Conservation (phyloP, 2,113 vertebrate genomes). For the Calcarius ornatus region DNA sequence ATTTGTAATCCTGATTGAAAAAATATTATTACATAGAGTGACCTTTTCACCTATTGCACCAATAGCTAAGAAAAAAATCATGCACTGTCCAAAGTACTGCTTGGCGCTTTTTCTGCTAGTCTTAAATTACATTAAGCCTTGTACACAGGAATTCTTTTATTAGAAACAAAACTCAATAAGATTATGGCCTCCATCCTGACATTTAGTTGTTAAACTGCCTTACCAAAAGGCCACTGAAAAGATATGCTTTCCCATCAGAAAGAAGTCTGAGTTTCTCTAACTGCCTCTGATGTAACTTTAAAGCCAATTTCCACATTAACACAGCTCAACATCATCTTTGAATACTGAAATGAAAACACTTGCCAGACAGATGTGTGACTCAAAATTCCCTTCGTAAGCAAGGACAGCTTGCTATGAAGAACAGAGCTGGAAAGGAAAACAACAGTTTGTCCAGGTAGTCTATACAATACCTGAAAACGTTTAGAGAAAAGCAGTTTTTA, state of each 20-base stretch:
- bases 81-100: not conserved
- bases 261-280: not conserved
- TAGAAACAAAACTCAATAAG: not conserved
- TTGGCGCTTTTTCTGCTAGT: not conserved
- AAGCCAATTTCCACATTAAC: not conserved
- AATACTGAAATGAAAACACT: constrained; percentile 8
- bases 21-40: not conserved
- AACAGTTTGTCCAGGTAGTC: not conserved
- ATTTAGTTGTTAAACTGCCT: not conserved
- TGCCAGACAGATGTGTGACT: constrained; percentile 38
- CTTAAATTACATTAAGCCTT: not conserved
- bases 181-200: not conserved
- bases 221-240: not conserved
- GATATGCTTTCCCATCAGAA: not conserved
- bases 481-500: not conserved
- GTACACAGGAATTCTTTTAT: not conserved
- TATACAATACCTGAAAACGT: not conserved
- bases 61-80: not conserved
- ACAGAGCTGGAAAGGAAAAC: constrained; percentile 6
- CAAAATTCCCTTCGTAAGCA: not conserved
- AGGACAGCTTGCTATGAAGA: not conserved
- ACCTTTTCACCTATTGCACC: not conserved
- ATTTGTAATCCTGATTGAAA: not conserved
- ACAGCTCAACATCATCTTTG: not conserved
- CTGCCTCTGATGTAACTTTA: not conserved